Percentiles rank a stretch among this genome's conserved stretches.
Evolutionary conservation across 1,140 invertebrate species (phyloP).

Genomic region (Drosophila leontia): DNA sequence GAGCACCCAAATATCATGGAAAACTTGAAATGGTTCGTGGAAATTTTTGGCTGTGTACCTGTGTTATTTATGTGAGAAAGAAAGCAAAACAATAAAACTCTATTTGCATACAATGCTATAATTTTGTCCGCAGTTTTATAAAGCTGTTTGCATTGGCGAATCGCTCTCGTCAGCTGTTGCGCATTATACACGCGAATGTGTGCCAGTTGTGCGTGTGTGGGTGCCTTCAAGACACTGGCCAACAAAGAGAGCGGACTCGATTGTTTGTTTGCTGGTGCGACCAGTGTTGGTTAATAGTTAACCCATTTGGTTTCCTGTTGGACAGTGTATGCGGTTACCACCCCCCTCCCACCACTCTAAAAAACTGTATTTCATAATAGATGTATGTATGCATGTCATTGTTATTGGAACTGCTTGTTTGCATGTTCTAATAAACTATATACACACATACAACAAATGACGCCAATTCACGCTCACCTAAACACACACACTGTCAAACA

Average conservation of each 20-base stretch:
- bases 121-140: constrained; percentile 8
- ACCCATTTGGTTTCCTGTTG: constrained; percentile 3
- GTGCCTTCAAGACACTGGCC: constrained; percentile 28
- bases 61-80: too few species aligned
- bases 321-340: constrained; percentile 21
- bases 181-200: constrained; percentile 40
- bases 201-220: constrained; percentile 28
- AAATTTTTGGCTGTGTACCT: too few species aligned
- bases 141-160: constrained; percentile 13
- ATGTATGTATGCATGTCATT: constrained; percentile 63
- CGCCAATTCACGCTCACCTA: constrained; percentile 54
- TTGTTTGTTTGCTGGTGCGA: background rate
- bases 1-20: too few species aligned
- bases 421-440: constrained; percentile 76
- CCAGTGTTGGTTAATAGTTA: background rate
- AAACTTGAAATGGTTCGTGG: too few species aligned
- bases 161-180: constrained; percentile 71
- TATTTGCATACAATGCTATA: background rate
- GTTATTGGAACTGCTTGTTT: constrained; percentile 75
- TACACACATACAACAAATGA: constrained; percentile 43
- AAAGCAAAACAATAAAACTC: background rate
- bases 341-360: background rate
- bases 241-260: constrained; percentile 10
- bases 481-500: constrained; percentile 10
- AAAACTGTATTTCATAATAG: constrained; percentile 68